Evolutionary conservation across 2,888 invertebrate species (phyloP).

Genomic region (Fissipunctia ypsillon): DNA sequence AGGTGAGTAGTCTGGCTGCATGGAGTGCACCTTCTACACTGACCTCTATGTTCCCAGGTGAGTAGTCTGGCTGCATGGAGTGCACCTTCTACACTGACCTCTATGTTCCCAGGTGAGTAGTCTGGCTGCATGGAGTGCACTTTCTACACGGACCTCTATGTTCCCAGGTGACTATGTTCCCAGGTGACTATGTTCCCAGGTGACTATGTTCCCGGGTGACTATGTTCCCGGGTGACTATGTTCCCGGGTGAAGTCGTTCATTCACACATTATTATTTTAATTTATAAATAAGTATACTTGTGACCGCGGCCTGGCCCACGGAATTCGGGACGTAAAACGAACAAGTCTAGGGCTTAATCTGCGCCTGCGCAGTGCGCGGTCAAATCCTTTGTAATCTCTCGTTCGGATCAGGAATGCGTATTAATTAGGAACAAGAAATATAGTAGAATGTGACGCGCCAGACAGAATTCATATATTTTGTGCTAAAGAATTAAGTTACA

Average conservation of each 20-base stretch:
- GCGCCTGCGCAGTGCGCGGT: slow-evolving; percentile 49
- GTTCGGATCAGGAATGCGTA: slow-evolving; percentile 55
- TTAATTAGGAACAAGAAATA: slow-evolving; percentile 61
- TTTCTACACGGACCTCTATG: background rate
- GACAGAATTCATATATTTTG: slow-evolving; percentile 43
- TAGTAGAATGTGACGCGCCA: slow-evolving; percentile 43
- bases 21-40: slow-evolving; percentile 12
- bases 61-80: background rate
- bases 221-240: slow-evolving; percentile 25
- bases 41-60: slow-evolving; percentile 20
- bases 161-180: no score
- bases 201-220: slow-evolving; percentile 31
- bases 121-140: background rate
- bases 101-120: slow-evolving; percentile 35
- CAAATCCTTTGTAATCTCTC: slow-evolving; percentile 53
- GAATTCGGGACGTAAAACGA: slow-evolving; percentile 55
- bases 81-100: background rate
- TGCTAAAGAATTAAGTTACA: slow-evolving; percentile 37
- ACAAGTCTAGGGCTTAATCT: slow-evolving; percentile 58
- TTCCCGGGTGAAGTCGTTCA: slow-evolving; percentile 49
- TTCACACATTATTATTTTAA: slow-evolving; percentile 64
- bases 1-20: slow-evolving; percentile 38
- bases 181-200: slow-evolving; percentile 35
- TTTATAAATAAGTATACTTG: slow-evolving; percentile 55
- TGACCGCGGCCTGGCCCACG: slow-evolving; percentile 27